These are phyloP conservation scores for Progne subis DNA, from an alignment of 2,113 vertebrate species.

Conservation along the genomic window DNA sequence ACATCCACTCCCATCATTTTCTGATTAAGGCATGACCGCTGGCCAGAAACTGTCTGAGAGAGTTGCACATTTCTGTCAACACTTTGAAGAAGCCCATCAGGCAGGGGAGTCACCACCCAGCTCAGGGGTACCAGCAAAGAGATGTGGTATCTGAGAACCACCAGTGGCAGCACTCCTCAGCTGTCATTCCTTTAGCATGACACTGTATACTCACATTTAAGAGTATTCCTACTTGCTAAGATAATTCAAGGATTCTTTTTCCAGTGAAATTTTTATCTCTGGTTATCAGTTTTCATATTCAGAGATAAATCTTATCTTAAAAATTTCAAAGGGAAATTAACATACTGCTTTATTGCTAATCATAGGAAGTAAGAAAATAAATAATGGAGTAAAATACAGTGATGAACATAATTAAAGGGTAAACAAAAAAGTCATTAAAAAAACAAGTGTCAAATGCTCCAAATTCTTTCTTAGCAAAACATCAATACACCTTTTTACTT, in stretches of 20 bases:
- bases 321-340: neutral
- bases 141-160: neutral
- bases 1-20: neutral
- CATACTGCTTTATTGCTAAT: neutral
- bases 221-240: neutral
- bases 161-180: neutral
- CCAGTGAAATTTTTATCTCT: neutral
- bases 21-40: neutral
- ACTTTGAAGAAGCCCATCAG: neutral
- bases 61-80: neutral
- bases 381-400: neutral
- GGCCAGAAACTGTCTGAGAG: neutral
- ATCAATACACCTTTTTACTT: neutral
- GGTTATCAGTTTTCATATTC: neutral
- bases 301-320: neutral
- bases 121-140: neutral
- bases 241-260: neutral
- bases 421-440: neutral
- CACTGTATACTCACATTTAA: neutral
- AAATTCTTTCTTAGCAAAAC: neutral
- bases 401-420: neutral
- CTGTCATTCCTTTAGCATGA: neutral
- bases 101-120: neutral
- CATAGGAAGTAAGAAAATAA: neutral
- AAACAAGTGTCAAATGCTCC: neutral